Base-by-base conservation (phyloP, 2,797 vertebrate genomes). In the Megaceryle alcyon region DNA sequence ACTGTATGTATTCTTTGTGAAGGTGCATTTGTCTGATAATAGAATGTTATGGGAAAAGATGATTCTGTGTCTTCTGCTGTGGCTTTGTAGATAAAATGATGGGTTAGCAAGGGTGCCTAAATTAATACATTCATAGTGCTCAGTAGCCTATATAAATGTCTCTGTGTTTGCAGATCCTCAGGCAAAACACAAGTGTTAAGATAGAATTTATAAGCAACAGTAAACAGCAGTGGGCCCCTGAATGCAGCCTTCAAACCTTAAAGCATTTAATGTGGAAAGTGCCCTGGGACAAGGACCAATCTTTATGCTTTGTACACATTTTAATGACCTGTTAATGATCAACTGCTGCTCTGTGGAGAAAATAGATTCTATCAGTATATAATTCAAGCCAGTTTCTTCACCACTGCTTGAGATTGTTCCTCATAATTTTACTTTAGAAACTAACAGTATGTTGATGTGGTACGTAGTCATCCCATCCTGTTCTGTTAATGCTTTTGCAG, bases 321-420 rank as follows among this genome's bases (percentile, higher is more conserved):
- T 92, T 92, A 88, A 92, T 96, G 90, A 65, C 31, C 49, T 82
- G 85, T 96, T 97, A 96, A 96, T 93, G 59, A 93, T 93, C 86
- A 97, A 84, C 96, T n/a, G 41, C 54, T 25, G 19, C 22, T 91
- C 43, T 66, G 59, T 43, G 3, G 4, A 56, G 59, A 91, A 82
- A 86, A 96, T 73, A 25, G 82, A 82, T 83, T 77, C 79, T 65
- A 57, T 37, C 15, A 72, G 87, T 25, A 48, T 85, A 28, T 75
- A 68, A 81, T 60, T 86, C 83, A 79, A 66, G 39, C 14, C 17
- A 4, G 10, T 73, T 90, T 96, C 83, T 94, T 94, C 71, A 54
- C 57, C 6, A 2, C 51, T 63, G 37, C 48, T 69, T 66, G 59
- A 64, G 56, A 46, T 39, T 56, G 33, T 79, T 91, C 51, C 37